A percentile compares a stretch with the other conserved stretches of the same genome.
phyloP scores from a whole-genome alignment of 2,888 invertebrate genomes.

The Antheraea assamensis region DNA sequence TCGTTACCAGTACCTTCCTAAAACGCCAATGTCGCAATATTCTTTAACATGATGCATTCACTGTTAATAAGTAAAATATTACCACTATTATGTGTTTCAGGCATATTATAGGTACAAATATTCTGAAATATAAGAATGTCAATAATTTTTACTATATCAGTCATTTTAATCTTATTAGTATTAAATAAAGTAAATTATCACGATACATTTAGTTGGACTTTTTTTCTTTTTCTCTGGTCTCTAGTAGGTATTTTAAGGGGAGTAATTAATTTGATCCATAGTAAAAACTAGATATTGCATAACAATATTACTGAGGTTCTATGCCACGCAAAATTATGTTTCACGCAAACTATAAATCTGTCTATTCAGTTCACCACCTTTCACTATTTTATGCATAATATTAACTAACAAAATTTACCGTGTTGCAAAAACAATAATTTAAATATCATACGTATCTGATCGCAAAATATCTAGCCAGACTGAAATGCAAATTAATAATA shows the following conservation, averaged over 20 bases:
- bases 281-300: background rate
- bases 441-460: conserved; percentile 19
- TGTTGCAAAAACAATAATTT: conserved; percentile 16
- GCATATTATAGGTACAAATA: too few species aligned
- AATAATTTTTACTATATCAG: background rate
- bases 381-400: conserved; percentile 18
- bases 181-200: background rate
- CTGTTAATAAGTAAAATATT: background rate
- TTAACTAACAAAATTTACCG: conserved; percentile 3
- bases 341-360: background rate
- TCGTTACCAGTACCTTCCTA: background rate
- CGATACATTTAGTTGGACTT: background rate
- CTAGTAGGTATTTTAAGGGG: background rate
- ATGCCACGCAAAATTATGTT: background rate
- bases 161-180: background rate
- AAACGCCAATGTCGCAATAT: background rate
- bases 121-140: background rate
- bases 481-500: conserved; percentile 78
- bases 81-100: too few species aligned
- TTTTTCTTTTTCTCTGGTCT: background rate
- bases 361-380: background rate
- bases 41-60: background rate
- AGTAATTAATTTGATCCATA: background rate
- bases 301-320: background rate
- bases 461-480: conserved; percentile 30